Evolutionary conservation across 2,113 vertebrate genomes (phyloP).

Genomic region (Ranitomeya imitator): DNA sequence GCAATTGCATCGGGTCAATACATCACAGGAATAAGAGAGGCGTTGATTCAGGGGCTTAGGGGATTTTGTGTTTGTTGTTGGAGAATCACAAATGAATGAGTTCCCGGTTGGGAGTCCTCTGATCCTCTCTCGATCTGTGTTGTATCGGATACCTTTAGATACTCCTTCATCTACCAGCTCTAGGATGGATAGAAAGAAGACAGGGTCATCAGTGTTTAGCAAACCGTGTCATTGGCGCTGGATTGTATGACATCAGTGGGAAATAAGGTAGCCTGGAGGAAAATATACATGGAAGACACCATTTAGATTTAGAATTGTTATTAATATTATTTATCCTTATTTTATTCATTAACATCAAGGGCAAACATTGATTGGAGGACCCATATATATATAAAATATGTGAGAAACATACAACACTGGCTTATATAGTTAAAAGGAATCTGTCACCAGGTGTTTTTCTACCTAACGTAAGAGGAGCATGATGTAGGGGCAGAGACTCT

Average conservation of each 20-base stretch:
- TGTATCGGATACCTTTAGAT: constrained; percentile 53
- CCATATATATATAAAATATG: too few species aligned
- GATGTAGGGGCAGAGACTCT: too few species aligned
- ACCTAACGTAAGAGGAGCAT: too few species aligned
- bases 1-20: constrained; percentile 53
- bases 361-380: too few species aligned
- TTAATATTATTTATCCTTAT: neutral
- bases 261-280: neutral
- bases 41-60: constrained; percentile 46
- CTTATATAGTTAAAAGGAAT: too few species aligned
- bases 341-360: neutral
- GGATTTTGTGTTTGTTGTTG: constrained; percentile 56
- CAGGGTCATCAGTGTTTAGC: neutral
- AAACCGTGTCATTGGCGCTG: neutral
- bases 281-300: neutral
- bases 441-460: too few species aligned
- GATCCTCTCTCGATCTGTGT: constrained; percentile 48
- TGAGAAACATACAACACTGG: too few species aligned
- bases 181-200: constrained; percentile 6
- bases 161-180: neutral
- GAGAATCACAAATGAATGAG: constrained; percentile 51
- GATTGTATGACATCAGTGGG: neutral
- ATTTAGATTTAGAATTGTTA: neutral
- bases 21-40: constrained; percentile 48
- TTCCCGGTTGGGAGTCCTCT: constrained; percentile 42